These are phyloP conservation scores for Musca domestica DNA, from an alignment of 1,140 invertebrate genomes.

Conservation along the genomic window DNA sequence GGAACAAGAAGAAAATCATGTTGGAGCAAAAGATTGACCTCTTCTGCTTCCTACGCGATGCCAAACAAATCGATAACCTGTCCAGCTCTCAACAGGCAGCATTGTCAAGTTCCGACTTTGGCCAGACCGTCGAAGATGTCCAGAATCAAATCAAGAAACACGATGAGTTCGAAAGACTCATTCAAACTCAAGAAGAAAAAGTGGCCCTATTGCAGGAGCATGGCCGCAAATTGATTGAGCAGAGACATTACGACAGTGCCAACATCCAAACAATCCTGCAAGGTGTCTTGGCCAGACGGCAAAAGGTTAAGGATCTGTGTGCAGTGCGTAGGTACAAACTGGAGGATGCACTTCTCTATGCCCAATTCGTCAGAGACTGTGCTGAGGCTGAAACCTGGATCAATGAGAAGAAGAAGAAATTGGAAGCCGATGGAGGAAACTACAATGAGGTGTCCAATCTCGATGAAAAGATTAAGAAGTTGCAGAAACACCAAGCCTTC, in stretches of 20 bases:
- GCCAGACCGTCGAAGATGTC: constrained; percentile 78
- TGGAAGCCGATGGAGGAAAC: constrained; percentile 69
- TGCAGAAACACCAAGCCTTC: constrained; percentile 98
- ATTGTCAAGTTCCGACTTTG: constrained; percentile 60
- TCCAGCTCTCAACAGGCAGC: constrained; percentile 86
- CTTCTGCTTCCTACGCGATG: constrained; percentile 92
- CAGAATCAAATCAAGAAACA: constrained; percentile 84
- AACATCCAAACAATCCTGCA: constrained; percentile 73
- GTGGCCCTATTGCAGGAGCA: constrained; percentile 79
- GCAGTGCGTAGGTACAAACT: constrained; percentile 64
- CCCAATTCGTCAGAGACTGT: constrained; percentile 88
- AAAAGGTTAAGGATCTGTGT: constrained; percentile 69
- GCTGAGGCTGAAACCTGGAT: constrained; percentile 89
- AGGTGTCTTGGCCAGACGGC: constrained; percentile 69
- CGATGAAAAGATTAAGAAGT: constrained; percentile 88
- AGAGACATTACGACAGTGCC: constrained; percentile 91
- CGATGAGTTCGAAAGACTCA: constrained; percentile 84
- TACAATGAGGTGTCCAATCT: constrained; percentile 71
- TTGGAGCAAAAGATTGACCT: constrained; percentile 93
- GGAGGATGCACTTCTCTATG: constrained; percentile 78
- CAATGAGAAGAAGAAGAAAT: constrained; percentile 86
- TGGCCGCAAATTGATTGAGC: constrained; percentile 82
- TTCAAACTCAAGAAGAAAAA: constrained; percentile 82
- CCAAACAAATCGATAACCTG: constrained; percentile 87
- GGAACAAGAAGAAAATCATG: constrained; percentile 86